Conservation (phyloP, 1,140 invertebrate genomes). For the Lucilia sericata region DNA sequence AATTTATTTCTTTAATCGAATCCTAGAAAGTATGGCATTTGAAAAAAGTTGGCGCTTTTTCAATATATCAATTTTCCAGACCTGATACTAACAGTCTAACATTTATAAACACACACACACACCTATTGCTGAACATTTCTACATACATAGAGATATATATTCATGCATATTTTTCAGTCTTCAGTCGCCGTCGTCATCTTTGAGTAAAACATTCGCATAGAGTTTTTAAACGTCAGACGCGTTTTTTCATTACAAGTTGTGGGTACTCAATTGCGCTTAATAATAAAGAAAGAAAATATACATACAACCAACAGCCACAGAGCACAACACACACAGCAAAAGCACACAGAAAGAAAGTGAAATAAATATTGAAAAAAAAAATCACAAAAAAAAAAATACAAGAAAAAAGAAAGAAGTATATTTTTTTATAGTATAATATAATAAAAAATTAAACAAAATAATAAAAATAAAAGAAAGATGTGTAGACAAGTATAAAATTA, state of each 20-base stretch:
- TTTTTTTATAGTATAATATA: background rate
- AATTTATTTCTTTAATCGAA: too few species aligned
- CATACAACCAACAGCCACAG: slow-evolving; percentile 18
- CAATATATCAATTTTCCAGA: too few species aligned
- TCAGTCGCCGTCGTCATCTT: slow-evolving; percentile 10
- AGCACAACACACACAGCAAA: background rate
- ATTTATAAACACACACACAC: background rate
- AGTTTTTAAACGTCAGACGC: slow-evolving; percentile 44
- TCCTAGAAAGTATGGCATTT: too few species aligned
- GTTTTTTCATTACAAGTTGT: slow-evolving; percentile 43
- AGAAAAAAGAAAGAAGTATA: background rate
- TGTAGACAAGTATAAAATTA: background rate
- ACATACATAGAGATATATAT: background rate
- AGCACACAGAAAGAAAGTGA: background rate
- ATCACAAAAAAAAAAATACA: slow-evolving; percentile 14
- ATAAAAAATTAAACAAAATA: background rate
- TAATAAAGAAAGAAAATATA: slow-evolving; percentile 23
- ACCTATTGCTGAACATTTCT: background rate
- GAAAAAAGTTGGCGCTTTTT: too few species aligned
- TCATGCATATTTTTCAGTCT: slow-evolving; percentile 12
- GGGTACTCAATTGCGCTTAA: slow-evolving; percentile 42
- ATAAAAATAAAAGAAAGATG: background rate
- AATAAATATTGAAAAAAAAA: slow-evolving; percentile 18
- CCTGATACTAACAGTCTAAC: too few species aligned
- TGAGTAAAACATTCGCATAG: slow-evolving; percentile 42